Percentiles rank a stretch among this genome's conserved stretches.
Conservation (phyloP, 2,888 invertebrate genomes). For the Blomia tropicalis region DNA sequence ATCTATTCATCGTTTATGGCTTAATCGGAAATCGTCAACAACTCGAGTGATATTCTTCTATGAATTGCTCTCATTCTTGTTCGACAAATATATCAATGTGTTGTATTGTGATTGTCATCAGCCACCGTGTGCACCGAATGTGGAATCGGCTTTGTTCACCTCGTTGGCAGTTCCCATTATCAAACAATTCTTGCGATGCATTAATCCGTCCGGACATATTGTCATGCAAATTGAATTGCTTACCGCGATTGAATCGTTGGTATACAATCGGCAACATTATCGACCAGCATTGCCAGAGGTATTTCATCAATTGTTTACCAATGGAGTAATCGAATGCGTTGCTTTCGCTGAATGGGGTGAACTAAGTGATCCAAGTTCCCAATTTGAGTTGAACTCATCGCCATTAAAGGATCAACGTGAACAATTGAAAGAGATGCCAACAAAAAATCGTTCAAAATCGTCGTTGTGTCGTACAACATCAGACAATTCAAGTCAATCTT, state of each 20-base stretch:
- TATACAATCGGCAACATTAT: constrained; percentile 3
- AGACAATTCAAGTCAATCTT: background rate
- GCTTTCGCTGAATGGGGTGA: constrained; percentile 18
- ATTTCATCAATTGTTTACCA: constrained; percentile 7
- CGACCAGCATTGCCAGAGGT: constrained; percentile 7
- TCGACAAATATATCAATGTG: background rate
- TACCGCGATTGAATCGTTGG: constrained; percentile 8
- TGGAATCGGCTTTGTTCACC: background rate
- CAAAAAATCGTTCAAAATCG: background rate
- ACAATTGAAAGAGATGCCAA: background rate
- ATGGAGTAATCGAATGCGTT: constrained; percentile 3
- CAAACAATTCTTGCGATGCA: background rate
- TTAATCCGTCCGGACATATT: background rate
- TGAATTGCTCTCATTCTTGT: constrained; percentile 10
- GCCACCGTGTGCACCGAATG: constrained; percentile 13
- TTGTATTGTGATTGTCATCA: constrained; percentile 1
- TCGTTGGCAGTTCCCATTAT: background rate
- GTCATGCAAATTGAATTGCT: constrained; percentile 21
- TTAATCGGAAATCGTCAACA: background rate
- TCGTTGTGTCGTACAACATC: background rate
- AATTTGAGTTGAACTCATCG: background rate
- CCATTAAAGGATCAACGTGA: background rate
- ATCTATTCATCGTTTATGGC: constrained; percentile 1
- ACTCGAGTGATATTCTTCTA: constrained; percentile 17
- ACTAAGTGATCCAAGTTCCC: background rate